A percentile compares a stretch with the other conserved stretches of the same genome.
phyloP scores from a whole-genome alignment of 1,140 invertebrate species.

The Vollenhovia emeryi region DNA sequence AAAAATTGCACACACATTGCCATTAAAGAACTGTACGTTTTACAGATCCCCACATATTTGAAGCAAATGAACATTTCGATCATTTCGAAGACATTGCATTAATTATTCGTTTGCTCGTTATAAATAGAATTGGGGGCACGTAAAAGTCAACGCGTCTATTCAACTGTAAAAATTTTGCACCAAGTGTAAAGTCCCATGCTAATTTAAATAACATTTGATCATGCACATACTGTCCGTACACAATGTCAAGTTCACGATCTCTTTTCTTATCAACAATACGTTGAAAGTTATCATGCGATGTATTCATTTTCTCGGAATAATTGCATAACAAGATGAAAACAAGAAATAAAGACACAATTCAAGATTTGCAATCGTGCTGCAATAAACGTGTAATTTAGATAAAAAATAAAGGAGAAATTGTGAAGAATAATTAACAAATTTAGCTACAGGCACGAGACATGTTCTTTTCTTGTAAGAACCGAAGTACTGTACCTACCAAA shows the following conservation, averaged over 20 bases:
- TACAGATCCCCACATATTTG: neutral
- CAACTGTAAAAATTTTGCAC: neutral
- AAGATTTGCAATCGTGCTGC: neutral
- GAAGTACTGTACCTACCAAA: neutral
- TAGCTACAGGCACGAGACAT: too few relatives aligned
- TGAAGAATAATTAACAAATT: neutral
- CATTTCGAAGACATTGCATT: neutral
- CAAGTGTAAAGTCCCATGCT: neutral
- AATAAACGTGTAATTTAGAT: neutral
- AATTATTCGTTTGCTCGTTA: neutral
- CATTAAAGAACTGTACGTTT: neutral
- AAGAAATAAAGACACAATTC: neutral
- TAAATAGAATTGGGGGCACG: neutral
- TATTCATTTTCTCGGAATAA: neutral
- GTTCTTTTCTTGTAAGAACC: neutral
- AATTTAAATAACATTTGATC: neutral
- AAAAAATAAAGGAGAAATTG: neutral
- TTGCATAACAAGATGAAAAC: neutral
- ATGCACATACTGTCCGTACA: neutral
- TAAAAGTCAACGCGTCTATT: neutral
- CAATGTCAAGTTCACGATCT: neutral
- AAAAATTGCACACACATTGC: neutral
- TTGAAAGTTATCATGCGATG: neutral
- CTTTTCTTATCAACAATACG: neutral
- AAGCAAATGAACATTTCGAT: neutral